Conservation (phyloP, 1,140 invertebrate genomes). For the Drosophila cardini region DNA sequence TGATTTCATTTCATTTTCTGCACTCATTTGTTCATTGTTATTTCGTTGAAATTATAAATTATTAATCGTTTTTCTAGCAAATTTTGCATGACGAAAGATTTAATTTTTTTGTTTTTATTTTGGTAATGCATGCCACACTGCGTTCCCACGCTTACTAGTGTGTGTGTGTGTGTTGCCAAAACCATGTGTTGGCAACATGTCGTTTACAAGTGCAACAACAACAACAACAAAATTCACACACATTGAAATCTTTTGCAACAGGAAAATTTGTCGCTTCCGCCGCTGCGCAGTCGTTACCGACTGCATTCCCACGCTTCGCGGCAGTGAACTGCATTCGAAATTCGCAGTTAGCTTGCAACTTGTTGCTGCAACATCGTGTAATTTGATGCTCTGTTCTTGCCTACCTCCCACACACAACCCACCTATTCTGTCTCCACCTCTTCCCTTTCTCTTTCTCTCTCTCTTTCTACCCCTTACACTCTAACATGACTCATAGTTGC, state of each 20-base stretch:
- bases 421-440: too few species aligned
- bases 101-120: conserved; percentile 24
- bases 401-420: not conserved
- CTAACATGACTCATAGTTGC: conserved; percentile 26
- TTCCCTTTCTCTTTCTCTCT: not conserved
- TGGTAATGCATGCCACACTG: conserved; percentile 14
- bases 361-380: conserved; percentile 28
- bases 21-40: conserved; percentile 12
- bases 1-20: conserved; percentile 45
- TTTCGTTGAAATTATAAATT: conserved; percentile 7
- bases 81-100: not conserved
- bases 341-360: conserved; percentile 4
- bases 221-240: conserved; percentile 5
- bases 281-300: conserved; percentile 11
- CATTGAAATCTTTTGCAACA: conserved; percentile 15
- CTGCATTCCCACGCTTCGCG: conserved; percentile 18
- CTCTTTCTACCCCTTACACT: not conserved
- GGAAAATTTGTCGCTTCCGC: conserved; percentile 18
- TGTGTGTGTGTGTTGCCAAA: conserved; percentile 41
- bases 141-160: conserved; percentile 40
- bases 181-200: conserved; percentile 71
- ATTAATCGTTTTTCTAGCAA: conserved; percentile 1
- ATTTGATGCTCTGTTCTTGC: not conserved
- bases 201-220: conserved; percentile 40
- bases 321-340: not conserved